Conservation (phyloP, 2,797 vertebrate species). For the Hoplostethus mediterraneus region DNA sequence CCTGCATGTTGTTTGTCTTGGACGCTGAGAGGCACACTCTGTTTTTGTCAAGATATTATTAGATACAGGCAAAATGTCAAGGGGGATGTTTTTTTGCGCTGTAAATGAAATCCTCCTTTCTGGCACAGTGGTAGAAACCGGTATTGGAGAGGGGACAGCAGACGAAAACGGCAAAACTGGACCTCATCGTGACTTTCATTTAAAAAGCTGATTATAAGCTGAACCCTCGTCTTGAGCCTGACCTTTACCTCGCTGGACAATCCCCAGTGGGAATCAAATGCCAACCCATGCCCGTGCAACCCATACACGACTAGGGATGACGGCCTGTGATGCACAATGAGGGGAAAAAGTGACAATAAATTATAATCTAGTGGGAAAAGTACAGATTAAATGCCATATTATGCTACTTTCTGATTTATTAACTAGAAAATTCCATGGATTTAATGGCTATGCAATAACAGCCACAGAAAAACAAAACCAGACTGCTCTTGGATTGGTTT, state of each 20-base stretch:
- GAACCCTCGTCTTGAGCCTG: slow-evolving; percentile 19
- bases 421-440: too few species aligned
- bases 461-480: too few species aligned
- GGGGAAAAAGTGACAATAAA: too few species aligned
- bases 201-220: slow-evolving; percentile 54
- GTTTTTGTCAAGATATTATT: slow-evolving; percentile 42
- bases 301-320: too few species aligned
- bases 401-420: too few species aligned
- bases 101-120: slow-evolving; percentile 40
- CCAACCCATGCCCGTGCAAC: too few species aligned
- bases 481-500: too few species aligned
- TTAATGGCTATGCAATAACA: too few species aligned
- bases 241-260: too few species aligned
- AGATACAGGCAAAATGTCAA: slow-evolving; percentile 29
- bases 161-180: slow-evolving; percentile 38
- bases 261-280: slow-evolving; percentile 1
- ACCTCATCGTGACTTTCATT: slow-evolving; percentile 28
- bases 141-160: not conserved
- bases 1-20: slow-evolving; percentile 32
- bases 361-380: too few species aligned
- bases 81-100: not conserved
- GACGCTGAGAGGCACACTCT: not conserved
- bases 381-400: too few species aligned
- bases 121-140: slow-evolving; percentile 20
- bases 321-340: too few species aligned